Conservation (phyloP, 2,888 invertebrate species). For the Hypolimnas misippus region DNA sequence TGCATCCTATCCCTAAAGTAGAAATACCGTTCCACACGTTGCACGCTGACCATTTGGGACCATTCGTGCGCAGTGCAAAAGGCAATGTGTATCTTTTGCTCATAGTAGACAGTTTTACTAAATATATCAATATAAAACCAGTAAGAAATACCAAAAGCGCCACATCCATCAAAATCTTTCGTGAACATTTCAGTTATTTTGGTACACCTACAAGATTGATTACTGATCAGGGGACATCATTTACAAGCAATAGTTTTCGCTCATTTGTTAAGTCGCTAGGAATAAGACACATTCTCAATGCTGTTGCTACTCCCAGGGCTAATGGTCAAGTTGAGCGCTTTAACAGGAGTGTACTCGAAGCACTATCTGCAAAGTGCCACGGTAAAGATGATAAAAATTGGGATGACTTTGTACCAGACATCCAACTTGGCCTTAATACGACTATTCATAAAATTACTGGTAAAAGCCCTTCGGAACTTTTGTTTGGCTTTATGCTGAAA, state of each 20-base stretch:
- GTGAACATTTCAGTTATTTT: conserved; percentile 37
- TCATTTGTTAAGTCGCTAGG: conserved; percentile 6
- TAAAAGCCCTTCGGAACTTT: no score
- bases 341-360: conserved; percentile 32
- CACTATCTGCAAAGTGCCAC: conserved; percentile 12
- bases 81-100: conserved; percentile 38
- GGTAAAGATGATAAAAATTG: not conserved
- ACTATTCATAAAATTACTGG: no score
- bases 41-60: conserved; percentile 43
- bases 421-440: not conserved
- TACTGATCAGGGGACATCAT: conserved; percentile 29
- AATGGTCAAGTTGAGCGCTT: conserved; percentile 34
- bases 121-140: conserved; percentile 33
- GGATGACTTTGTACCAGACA: conserved; percentile 2
- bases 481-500: no score
- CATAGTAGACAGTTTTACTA: conserved; percentile 36
- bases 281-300: conserved; percentile 41
- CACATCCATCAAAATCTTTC: conserved; percentile 24
- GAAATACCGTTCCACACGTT: conserved; percentile 41
- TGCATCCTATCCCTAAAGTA: conserved; percentile 41
- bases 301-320: conserved; percentile 39
- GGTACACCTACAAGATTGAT: conserved; percentile 34
- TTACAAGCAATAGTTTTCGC: conserved; percentile 26
- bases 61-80: conserved; percentile 38
- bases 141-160: conserved; percentile 39